Base-by-base conservation (phyloP, 2,113 vertebrate species). In the Callipepla californica region DNA sequence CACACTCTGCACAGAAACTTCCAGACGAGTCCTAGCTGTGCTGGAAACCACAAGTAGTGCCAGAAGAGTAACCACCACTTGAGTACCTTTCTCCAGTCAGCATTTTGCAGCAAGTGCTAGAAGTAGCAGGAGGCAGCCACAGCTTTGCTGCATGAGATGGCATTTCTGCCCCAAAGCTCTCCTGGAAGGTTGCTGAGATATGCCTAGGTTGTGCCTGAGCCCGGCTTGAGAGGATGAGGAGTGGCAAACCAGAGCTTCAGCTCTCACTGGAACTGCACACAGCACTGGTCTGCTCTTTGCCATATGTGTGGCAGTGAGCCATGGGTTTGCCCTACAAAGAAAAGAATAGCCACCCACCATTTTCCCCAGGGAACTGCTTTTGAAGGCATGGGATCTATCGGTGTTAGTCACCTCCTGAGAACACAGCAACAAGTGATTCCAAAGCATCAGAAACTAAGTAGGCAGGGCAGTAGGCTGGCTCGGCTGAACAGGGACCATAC, bases 31-130 rank as follows among this genome's bases (percentile, higher is more conserved):
- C 34, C 40, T 26, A 51, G 67, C n/a, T 13, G 13, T 26, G n/a
- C 88, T 78, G 90, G 28, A 80, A 91, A 30, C 18, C 65, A 48
- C 0, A 2, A 58, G 30, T 18, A 5, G 20, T 44, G 28, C 53
- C 72, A 58, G 53, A 38, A 40, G 0, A 0, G 7, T 8, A 16
- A 44, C 47, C 9, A 28, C 68, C 87, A 44, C 25, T 67, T 32
- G 40, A 77, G 45, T 59, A 30, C 2, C 8, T 0, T 16, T 53
- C 17, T 76, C 42, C 20, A 38, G 53, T 59, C 48, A 42, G 59
- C 34, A 50, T 19, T 38, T 23, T 12, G 13, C 8, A 32, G 38
- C 14, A 81, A 15, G 21, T 86, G 4, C 44, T 63, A 59, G 34
- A 59, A 69, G 40, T 36, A 23, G 30, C 1, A 20, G 20, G 21